Percentiles rank a stretch among this genome's conserved stretches.
These are phyloP conservation scores for Eilema depressum DNA, from an alignment of 2,888 invertebrate species.

Conservation along the genomic window DNA sequence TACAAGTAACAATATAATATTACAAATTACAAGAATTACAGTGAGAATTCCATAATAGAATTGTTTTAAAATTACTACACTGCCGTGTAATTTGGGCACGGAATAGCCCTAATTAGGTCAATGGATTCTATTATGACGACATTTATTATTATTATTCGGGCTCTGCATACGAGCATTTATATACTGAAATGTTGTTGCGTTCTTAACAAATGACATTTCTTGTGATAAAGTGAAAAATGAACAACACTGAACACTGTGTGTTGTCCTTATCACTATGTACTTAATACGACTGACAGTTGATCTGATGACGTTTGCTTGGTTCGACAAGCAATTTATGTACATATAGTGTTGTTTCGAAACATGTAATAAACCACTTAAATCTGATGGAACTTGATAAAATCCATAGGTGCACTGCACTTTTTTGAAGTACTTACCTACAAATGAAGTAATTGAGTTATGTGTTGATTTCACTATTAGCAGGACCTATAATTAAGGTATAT, in stretches of 20 bases:
- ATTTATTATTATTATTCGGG: constrained; percentile 1
- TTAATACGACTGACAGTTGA: not conserved
- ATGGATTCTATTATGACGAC: constrained; percentile 1
- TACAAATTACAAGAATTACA: not conserved
- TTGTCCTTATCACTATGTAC: not conserved
- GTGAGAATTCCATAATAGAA: not conserved
- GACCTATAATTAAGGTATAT: not conserved
- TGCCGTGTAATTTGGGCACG: not conserved
- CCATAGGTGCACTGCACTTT: not conserved
- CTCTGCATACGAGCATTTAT: not conserved
- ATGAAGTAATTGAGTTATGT: no score
- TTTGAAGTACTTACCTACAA: not conserved
- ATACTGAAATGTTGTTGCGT: not conserved
- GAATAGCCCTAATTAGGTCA: not conserved
- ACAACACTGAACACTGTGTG: not conserved
- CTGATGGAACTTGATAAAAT: not conserved
- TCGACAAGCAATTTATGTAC: no score
- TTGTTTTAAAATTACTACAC: constrained; percentile 1
- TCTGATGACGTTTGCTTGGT: no score
- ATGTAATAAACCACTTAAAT: not conserved
- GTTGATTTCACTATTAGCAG: not conserved
- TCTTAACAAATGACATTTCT: not conserved
- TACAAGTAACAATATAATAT: not conserved
- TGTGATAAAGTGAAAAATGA: not conserved
- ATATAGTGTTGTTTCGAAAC: not conserved